Base-by-base conservation (phyloP, 2,797 vertebrate species). In the Urocyon cinereoargenteus region DNA sequence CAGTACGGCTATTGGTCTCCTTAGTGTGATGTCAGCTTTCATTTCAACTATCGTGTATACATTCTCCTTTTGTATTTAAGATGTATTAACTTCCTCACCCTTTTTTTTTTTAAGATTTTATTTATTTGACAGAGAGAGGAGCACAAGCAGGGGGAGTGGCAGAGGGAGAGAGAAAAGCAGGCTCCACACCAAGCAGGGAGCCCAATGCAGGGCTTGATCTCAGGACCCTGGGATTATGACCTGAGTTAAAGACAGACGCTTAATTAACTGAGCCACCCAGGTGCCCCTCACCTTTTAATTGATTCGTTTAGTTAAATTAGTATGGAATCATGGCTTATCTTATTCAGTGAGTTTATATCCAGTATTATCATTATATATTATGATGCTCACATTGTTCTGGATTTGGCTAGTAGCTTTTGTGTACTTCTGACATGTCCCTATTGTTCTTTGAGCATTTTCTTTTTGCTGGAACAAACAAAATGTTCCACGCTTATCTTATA, bases 51-150 rank as follows among this genome's bases (percentile, higher is more conserved):
- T 61, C 28, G 26, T 68, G 9, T 89, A 12, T 64, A 66, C 64
- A 89, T 88, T 84, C 49, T 92, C 73, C 49, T 92, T 92, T 73
- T 85, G 18, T 62, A 88, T 68, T 90, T 92, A 84, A 14, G 28
- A 66, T 66, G 36, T 90, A 90, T 75, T 11, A 40, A 40, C 53
- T 95, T 93, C 95, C n/a, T 86, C 53, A 82, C 31, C 49, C 59
- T 28, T 62, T 62, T 28, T 59, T 61, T 62, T 26, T 28, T 55
- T 18, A 16, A 28, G 61, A 21, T 59, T 59, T 45, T 45, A 45
- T 45, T 45, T 45, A 45, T 45, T 45, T 45, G 40, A 45, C 40
- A 45, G 40, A 45, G 7, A 45, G 40, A 45, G 40, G 40, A 45
- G 40, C 40, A 45, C 40, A 45, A 8, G 40, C 40, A 45, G 40